Percentiles rank a stretch among this genome's conserved stretches.
Evolutionary conservation across 2,888 invertebrate genomes (phyloP).

Genomic region (Drosophila merina): DNA sequence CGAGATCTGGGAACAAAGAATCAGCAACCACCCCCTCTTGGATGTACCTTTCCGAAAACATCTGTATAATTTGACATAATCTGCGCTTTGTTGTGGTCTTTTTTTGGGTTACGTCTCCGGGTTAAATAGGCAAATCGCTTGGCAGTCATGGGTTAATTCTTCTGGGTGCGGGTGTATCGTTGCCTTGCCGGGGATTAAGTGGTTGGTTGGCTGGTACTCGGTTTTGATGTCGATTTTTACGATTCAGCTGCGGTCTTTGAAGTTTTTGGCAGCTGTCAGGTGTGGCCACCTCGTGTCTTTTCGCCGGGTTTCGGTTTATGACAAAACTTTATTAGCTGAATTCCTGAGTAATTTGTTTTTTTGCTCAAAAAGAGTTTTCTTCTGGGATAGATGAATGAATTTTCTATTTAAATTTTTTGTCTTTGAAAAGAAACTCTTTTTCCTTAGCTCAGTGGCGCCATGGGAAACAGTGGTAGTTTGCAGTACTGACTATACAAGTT

Average conservation of each 20-base stretch:
- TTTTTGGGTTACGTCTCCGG: slow-evolving; percentile 20
- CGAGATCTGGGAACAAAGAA: slow-evolving; percentile 19
- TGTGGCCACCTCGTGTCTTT: slow-evolving; percentile 22
- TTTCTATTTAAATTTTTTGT: not conserved
- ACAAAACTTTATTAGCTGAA: slow-evolving; percentile 18
- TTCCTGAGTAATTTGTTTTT: not conserved
- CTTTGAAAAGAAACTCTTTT: not conserved
- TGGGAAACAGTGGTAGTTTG: too few relatives aligned
- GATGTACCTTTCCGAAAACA: slow-evolving; percentile 55
- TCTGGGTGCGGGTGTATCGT: slow-evolving; percentile 32
- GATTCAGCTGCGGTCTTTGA: slow-evolving; percentile 46
- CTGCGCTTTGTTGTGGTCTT: slow-evolving; percentile 66
- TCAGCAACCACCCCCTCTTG: slow-evolving; percentile 26
- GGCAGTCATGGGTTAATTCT: slow-evolving; percentile 43
- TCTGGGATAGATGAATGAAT: not conserved
- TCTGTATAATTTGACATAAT: slow-evolving; percentile 75
- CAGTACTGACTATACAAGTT: slow-evolving; percentile 4
- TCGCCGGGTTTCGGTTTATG: slow-evolving; percentile 4
- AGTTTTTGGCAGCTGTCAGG: slow-evolving; percentile 46
- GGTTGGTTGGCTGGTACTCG: slow-evolving; percentile 23
- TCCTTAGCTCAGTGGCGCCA: slow-evolving; percentile 3
- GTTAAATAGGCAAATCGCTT: slow-evolving; percentile 45
- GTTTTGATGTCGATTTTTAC: slow-evolving; percentile 42
- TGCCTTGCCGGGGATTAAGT: slow-evolving; percentile 57
- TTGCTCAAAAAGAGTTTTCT: slow-evolving; percentile 25